Conservation (phyloP, 2,888 invertebrate species). For the Hydriomena furcata region DNA sequence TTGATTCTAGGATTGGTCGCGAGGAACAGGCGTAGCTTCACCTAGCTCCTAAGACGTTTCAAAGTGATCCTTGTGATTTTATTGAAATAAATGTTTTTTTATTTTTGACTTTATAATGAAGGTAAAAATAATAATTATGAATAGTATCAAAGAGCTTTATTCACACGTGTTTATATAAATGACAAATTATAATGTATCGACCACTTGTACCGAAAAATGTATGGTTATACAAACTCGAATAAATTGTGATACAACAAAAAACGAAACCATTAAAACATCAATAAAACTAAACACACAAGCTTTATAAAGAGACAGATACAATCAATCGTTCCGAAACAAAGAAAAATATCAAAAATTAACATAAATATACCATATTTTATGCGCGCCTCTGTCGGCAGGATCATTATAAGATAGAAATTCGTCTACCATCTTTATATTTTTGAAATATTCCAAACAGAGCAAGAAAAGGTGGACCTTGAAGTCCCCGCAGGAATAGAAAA, state of each 20-base stretch:
- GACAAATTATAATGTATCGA: too few relatives aligned
- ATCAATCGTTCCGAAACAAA: slow-evolving; percentile 30
- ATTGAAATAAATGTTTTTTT: too few relatives aligned
- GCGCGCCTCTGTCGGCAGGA: slow-evolving; percentile 32
- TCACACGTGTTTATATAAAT: too few relatives aligned
- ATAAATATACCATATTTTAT: slow-evolving; percentile 37
- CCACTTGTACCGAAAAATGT: too few relatives aligned
- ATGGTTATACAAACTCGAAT: slow-evolving; percentile 8
- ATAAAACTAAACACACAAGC: slow-evolving; percentile 19
- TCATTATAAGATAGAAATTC: slow-evolving; percentile 35
- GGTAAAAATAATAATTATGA: too few relatives aligned
- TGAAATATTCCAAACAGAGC: slow-evolving; percentile 25
- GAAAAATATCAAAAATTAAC: slow-evolving; percentile 30
- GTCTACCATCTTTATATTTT: slow-evolving; percentile 16
- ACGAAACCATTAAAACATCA: slow-evolving; percentile 14
- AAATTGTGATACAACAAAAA: slow-evolving; percentile 12
- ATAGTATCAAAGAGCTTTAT: not conserved
- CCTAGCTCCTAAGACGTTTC: too few relatives aligned
- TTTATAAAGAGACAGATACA: slow-evolving; percentile 16
- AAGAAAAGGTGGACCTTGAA: slow-evolving; percentile 17
- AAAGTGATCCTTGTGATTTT: too few relatives aligned
- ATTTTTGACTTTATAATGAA: too few relatives aligned
- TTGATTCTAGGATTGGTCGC: too few relatives aligned
- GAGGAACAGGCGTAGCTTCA: too few relatives aligned
- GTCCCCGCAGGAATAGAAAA: slow-evolving; percentile 24